Evolutionary conservation across 2,888 invertebrate species (phyloP).

Genomic region (Polyommatus icarus): DNA sequence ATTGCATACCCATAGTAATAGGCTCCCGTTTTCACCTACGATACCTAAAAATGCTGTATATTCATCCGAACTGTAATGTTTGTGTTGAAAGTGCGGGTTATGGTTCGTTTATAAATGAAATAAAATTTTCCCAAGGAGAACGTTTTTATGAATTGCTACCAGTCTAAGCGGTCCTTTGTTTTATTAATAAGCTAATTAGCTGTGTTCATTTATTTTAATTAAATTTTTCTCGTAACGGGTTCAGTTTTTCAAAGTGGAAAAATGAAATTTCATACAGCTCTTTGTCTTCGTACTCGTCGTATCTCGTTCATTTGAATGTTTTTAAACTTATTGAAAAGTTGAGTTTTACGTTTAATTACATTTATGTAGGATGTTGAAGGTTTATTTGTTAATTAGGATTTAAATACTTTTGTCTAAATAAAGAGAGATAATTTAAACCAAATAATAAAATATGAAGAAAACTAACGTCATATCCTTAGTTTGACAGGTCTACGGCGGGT

Average conservation of each 20-base stretch:
- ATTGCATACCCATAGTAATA: no score
- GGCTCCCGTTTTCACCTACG: background rate
- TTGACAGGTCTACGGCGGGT: no score
- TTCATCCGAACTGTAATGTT: background rate
- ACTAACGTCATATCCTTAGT: no score
- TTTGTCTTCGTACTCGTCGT: background rate
- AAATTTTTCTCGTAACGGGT: conserved; percentile 1
- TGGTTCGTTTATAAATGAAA: background rate
- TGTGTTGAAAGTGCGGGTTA: background rate
- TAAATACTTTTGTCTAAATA: background rate
- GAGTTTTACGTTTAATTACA: background rate
- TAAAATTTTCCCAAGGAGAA: conserved; percentile 2
- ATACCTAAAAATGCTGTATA: background rate
- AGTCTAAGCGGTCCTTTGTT: background rate
- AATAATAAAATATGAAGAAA: no score
- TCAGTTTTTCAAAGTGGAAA: background rate
- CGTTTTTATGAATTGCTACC: conserved; percentile 8
- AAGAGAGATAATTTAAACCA: no score
- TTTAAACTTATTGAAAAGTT: background rate
- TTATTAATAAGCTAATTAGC: conserved; percentile 23
- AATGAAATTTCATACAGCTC: background rate
- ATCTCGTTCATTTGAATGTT: background rate
- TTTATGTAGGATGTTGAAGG: background rate
- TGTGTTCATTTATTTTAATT: conserved; percentile 24
- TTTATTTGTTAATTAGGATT: background rate